Conservation (phyloP, 2,888 invertebrate genomes). For the Caenorhabditis imperialis region DNA sequence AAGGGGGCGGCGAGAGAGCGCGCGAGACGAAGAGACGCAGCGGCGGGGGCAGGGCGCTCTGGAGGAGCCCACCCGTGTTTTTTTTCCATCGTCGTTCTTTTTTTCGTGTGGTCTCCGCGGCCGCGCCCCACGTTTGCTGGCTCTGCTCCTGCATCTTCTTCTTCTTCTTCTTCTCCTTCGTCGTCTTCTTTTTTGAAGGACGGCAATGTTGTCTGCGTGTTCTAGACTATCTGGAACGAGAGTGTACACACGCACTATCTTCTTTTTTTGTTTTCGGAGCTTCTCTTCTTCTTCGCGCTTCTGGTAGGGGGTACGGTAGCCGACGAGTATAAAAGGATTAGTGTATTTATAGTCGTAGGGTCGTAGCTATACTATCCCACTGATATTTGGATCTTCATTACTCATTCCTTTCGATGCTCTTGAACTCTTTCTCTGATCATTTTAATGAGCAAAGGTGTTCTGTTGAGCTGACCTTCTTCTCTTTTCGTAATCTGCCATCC, state of each 20-base stretch:
- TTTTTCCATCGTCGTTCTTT: conserved; percentile 45
- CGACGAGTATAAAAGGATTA: too few relatives aligned
- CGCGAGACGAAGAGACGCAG: conserved; percentile 16
- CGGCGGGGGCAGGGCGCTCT: conserved; percentile 43
- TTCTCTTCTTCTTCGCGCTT: not conserved
- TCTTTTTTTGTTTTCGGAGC: conserved; percentile 2
- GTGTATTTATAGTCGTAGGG: too few relatives aligned
- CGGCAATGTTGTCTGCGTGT: conserved; percentile 33
- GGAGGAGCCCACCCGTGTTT: conserved; percentile 44
- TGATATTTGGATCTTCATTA: too few relatives aligned
- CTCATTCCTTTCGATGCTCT: too few relatives aligned
- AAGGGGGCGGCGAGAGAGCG: conserved; percentile 33
- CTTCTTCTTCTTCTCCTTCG: conserved; percentile 11
- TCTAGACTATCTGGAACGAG: too few relatives aligned
- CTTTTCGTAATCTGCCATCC: too few relatives aligned
- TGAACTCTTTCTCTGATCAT: too few relatives aligned
- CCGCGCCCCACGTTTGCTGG: conserved; percentile 18
- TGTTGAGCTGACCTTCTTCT: too few relatives aligned
- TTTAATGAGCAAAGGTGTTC: too few relatives aligned
- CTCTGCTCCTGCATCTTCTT: conserved; percentile 25
- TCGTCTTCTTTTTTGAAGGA: conserved; percentile 26
- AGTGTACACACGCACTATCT: conserved; percentile 4
- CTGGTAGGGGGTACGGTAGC: too few relatives aligned
- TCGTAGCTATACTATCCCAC: too few relatives aligned
- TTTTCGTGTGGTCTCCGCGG: conserved; percentile 46